Evolutionary conservation across 2,113 vertebrate species (phyloP).

Genomic region (Callocephalon fimbriatum): DNA sequence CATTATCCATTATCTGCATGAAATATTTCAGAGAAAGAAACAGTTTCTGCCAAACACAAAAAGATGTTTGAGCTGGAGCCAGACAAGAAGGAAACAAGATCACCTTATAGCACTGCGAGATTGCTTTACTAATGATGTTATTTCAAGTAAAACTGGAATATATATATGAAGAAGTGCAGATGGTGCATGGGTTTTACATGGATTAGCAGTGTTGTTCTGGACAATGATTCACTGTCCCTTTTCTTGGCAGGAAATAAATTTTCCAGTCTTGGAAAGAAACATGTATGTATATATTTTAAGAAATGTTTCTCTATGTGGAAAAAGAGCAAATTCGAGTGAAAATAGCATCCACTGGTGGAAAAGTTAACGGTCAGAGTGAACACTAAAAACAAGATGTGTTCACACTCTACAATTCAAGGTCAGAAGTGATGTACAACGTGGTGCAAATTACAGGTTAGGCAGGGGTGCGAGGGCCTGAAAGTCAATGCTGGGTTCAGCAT

Average conservation of each 20-base stretch:
- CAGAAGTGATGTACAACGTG: neutral
- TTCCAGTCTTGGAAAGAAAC: constrained; percentile 59
- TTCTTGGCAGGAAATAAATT: constrained; percentile 55
- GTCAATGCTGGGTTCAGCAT: neutral
- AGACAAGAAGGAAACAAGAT: constrained; percentile 75
- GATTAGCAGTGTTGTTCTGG: constrained; percentile 62
- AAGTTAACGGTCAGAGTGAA: neutral
- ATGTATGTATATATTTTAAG: neutral
- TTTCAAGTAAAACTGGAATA: constrained; percentile 64
- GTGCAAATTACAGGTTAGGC: neutral
- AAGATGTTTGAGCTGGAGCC: constrained; percentile 76
- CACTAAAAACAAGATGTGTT: neutral
- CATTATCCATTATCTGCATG: constrained; percentile 82
- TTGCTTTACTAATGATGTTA: constrained; percentile 55
- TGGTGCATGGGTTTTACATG: constrained; percentile 25
- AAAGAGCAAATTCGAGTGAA: constrained; percentile 28
- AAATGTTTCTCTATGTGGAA: constrained; percentile 42
- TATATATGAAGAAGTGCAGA: constrained; percentile 65
- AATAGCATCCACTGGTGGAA: constrained; percentile 9
- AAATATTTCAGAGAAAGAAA: constrained; percentile 77
- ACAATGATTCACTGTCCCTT: constrained; percentile 69
- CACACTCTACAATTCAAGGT: neutral
- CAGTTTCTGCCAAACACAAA: constrained; percentile 69
- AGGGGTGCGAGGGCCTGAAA: neutral
- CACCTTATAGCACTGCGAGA: constrained; percentile 57